Percentiles rank a stretch among this genome's conserved stretches.
Evolutionary conservation across 2,113 vertebrate genomes (phyloP).

Genomic region (Trematomus loennbergii): DNA sequence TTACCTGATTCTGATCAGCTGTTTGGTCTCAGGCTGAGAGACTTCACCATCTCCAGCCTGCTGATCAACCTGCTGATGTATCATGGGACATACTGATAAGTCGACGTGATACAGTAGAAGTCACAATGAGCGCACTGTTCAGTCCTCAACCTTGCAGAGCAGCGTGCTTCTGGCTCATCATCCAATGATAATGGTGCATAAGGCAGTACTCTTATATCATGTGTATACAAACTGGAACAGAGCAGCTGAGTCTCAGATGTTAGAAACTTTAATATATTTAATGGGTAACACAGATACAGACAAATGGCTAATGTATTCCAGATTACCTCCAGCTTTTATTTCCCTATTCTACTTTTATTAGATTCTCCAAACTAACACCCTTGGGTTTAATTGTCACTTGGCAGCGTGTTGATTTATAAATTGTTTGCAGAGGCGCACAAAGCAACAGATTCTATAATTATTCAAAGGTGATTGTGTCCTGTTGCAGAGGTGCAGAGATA

Average conservation of each 20-base stretch:
- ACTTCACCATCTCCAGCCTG: not conserved
- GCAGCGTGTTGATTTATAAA: constrained; percentile 9
- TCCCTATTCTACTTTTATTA: constrained; percentile 17
- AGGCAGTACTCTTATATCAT: not conserved
- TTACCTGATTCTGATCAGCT: too few species aligned
- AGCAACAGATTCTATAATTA: not conserved
- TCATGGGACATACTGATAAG: constrained; percentile 40
- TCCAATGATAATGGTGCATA: constrained; percentile 8
- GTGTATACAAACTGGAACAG: not conserved
- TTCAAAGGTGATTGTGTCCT: not conserved
- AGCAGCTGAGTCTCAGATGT: constrained; percentile 40
- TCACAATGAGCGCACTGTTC: constrained; percentile 48
- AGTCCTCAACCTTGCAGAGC: constrained; percentile 10
- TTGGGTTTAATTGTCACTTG: constrained; percentile 21
- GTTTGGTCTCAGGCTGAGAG: too few species aligned
- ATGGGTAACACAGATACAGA: not conserved
- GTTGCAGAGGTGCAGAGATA: not conserved
- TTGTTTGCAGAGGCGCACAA: not conserved
- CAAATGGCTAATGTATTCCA: constrained; percentile 14
- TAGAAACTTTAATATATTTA: not conserved
- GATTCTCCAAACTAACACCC: constrained; percentile 1
- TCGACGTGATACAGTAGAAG: constrained; percentile 5
- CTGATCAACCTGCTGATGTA: constrained; percentile 4
- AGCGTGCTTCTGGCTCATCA: constrained; percentile 4
- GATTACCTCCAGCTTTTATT: constrained; percentile 25